Conservation (phyloP, 92 coral and sea anemone species). For the Meandrina meandrites region DNA sequence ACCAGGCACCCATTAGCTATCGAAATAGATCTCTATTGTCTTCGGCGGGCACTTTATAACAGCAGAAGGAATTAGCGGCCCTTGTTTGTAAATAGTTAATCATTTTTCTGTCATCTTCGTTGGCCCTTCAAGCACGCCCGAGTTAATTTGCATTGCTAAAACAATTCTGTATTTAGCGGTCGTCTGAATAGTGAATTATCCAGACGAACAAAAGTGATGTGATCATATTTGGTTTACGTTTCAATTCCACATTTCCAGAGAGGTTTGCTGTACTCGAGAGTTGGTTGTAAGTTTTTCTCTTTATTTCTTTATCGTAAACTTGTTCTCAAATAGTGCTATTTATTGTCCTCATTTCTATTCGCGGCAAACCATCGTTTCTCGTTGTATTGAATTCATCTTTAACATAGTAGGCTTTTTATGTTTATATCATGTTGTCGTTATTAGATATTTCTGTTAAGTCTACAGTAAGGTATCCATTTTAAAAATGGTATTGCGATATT, state of each 20-base stretch:
- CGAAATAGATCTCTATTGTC: background rate
- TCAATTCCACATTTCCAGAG: background rate
- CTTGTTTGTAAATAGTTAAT: background rate
- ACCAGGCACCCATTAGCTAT: background rate
- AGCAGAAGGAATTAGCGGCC: background rate
- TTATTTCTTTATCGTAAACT: background rate
- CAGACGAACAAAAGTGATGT: background rate
- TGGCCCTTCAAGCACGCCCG: background rate
- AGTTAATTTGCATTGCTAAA: constrained; percentile 29
- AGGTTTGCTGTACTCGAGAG: background rate
- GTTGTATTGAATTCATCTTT: background rate
- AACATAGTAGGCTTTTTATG: background rate
- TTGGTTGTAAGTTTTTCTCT: background rate
- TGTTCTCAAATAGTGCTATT: background rate
- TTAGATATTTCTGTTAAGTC: background rate
- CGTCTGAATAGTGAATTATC: background rate
- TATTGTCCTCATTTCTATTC: background rate
- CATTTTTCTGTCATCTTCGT: background rate
- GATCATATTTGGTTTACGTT: background rate
- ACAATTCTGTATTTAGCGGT: background rate
- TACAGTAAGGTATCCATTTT: background rate
- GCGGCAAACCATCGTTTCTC: background rate
- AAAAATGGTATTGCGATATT: background rate
- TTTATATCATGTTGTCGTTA: background rate
- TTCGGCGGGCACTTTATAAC: background rate